Base-by-base conservation (phyloP, 2,888 invertebrate species). In the Chorisops tibialis region DNA sequence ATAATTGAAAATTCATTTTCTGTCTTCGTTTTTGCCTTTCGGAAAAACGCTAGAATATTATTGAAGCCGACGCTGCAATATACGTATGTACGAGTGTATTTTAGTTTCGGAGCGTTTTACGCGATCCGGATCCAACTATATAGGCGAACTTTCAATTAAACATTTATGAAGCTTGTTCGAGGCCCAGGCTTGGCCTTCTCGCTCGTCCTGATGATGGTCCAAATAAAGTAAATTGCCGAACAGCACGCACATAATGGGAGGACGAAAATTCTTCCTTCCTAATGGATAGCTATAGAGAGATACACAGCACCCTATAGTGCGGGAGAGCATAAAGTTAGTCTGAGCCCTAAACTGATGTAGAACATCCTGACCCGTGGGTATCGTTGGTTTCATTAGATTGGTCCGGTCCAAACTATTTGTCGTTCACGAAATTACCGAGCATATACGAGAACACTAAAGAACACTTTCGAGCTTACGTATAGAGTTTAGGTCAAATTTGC, bases 111-210 rank as follows among this genome's bases (percentile, higher is more conserved):
- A 39, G 4, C 14, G 9, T 16, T 11, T 16, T 30, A 56, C 24
- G 12, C 43, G 30, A 16, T 18, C 39, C 16, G 24, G 43, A 56
- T 39, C 30, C 24, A 35, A 12, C 45, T 16, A 45, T 56, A 30
- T n/a, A n/a, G n/a, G n/a, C n/a, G 43, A 56, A 56, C 35, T 56
- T 56, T 56, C 56, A 56, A 56, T 56, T 56, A 56, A 45, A 56
- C 43, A 56, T 56, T 45, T 35, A 45, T 14, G 43, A 43, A 43
- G 45, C 4, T 11, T 56, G 56, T 35, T 9, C 30, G 19, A 43
- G 45, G 43, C 48, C 30, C 30, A 45, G 11, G 21, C 21, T 35
- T 7, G 1, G 41, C 11, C 22, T 14, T 24, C 30, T 12, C 43
- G 16, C 16, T 45, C 16, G 38, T 11, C n/a, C 16, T 45, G 16